Percentiles rank a stretch among this genome's conserved stretches.
These are phyloP conservation scores for Poecilia velifera DNA, from an alignment of 2,797 vertebrate species.

Conservation along the genomic window DNA sequence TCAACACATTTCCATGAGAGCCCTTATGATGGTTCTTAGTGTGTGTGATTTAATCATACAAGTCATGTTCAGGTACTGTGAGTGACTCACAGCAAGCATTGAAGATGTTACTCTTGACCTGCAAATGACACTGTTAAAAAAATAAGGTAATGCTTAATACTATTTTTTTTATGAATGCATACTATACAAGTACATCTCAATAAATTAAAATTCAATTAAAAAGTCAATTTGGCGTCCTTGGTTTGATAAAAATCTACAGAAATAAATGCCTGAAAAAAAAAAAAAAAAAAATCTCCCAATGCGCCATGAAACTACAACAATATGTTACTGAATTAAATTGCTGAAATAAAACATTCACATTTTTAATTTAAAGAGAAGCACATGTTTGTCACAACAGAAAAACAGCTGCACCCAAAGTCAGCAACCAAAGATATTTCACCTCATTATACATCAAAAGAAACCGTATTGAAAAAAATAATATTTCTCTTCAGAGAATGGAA, in stretches of 20 bases:
- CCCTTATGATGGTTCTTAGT: constrained; percentile 51
- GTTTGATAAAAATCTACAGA: neutral
- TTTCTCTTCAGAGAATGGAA: neutral
- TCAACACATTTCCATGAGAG: constrained; percentile 45
- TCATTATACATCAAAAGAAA: neutral
- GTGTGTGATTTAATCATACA: constrained; percentile 50
- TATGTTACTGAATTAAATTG: neutral
- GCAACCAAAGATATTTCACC: neutral
- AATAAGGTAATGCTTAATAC: neutral
- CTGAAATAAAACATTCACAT: neutral
- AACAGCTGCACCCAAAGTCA: neutral
- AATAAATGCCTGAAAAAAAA: neutral
- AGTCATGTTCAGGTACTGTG: constrained; percentile 34
- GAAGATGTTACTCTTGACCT: constrained; percentile 1
- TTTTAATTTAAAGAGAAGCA: neutral
- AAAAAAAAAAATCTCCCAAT: no score
- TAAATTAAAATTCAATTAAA: neutral
- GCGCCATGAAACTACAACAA: neutral
- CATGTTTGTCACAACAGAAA: neutral
- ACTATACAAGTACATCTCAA: neutral
- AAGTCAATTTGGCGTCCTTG: no score
- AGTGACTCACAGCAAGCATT: constrained; percentile 11
- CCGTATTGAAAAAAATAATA: neutral
- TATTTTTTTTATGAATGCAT: neutral
- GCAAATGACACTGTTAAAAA: neutral